Base-by-base conservation (phyloP, 1,140 invertebrate genomes). In the Wiebesia pumilae region DNA sequence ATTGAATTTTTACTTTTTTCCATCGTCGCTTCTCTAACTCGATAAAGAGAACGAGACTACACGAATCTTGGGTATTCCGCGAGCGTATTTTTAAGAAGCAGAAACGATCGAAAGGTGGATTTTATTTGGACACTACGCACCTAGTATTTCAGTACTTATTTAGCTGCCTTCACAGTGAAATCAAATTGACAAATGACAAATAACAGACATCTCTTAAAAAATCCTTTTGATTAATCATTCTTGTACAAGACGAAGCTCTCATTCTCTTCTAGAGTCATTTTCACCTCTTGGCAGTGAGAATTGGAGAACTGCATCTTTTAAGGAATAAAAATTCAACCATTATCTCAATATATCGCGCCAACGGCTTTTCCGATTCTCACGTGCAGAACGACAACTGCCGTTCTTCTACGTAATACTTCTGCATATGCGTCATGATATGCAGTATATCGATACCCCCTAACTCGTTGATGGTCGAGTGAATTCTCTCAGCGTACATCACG, bases 401-500 rank as follows among this genome's bases (percentile, higher is more conserved):
- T 54, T 62, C 33, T 21, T 81, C 54, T 67, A 54, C 24, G 71
- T 69, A 51, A 82, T 69, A 71, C 43, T 82, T 82, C 33, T 0
- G 67, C 40, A 27, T 30, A 75, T 6, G 38, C 27, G 24, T 35
- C 30, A 33, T 27, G 67, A 69, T 67, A 65, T 75, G 47, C 69
- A 24, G 54, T n/a, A n/a, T 82, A 35, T 81, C 54, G 77, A 78
- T 81, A 47, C 33, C n/a, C 81, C 38, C 38, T 40, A 73, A 86
- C 86, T 58, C 83, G 35, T 12, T 75, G n/a, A 33, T 40, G 77
- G 43, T 65, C 58, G 78, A 81, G 84, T 85, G 81, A 85, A 85
- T 85, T 81, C 78, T 73, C 84, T 33, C 51, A 35, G 62, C 51
- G 83, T 80, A 85, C 84, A 78, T 87, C 87, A 86, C 82, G 78